Base-by-base conservation (phyloP, 1,140 invertebrate species). In the Agraylea sexmaculata region DNA sequence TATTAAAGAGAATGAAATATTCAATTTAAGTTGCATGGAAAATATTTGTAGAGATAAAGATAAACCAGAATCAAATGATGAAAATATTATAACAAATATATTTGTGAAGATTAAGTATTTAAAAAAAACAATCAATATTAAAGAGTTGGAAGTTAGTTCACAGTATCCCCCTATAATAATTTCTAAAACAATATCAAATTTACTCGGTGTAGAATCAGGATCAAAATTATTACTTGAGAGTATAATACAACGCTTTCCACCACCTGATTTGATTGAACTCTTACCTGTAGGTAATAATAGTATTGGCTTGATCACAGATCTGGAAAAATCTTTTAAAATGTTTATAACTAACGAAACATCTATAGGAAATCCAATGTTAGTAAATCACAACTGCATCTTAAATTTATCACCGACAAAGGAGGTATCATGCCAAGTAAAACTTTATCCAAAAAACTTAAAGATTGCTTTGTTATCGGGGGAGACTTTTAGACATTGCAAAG, bases 301-400 rank as follows among this genome's bases (percentile, higher is more conserved):
- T 34, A 29, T 37, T 3, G 8, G 55, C 27, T 56, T 49, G 7
- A 62, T 68, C 45, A 59, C 59, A 15, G 61, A 75, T 36, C 58
- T 73, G 10, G 56, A 65, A 45, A 62, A 77, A 47, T 57, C 55
- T 51, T 74, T 82, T 52, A 67, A 74, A 47, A 58, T 66, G 49
- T 78, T 69, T 51, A 58, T 81, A 13, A 27, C 39, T 20, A 23
- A 35, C 1, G 37, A 45, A 16, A 43, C 28, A 32, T 25, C 37
- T 16, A 23, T 27, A 28, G 39, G 39, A 32, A 29, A 50, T 13
- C 64, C 68, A 45, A 53, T 74, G 42, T 54, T 81, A 36, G 50
- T 82, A 1, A 81, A 80, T 57, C 68, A 74, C 28, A 56, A 70
- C 45, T 61, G 70, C 28, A 60, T 65, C 23, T 58, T 80, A 2